Percentiles rank a stretch among this genome's conserved stretches.
Evolutionary conservation across 1,140 invertebrate species (phyloP).

Genomic region (Aleiodes sp.): DNA sequence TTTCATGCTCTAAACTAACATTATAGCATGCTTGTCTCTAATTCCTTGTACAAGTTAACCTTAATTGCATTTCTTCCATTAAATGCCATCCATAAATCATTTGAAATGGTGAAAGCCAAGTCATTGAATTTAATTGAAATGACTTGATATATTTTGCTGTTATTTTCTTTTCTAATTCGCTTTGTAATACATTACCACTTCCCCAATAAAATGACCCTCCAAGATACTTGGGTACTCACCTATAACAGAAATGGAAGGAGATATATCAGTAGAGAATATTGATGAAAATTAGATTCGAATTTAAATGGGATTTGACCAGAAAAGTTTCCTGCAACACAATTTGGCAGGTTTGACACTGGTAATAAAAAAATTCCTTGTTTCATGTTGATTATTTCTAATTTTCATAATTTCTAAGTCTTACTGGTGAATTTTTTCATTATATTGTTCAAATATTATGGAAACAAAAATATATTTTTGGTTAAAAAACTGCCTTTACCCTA

Average conservation of each 20-base stretch:
- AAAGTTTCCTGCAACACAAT: too few relatives aligned
- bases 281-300: background rate
- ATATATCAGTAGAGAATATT: background rate
- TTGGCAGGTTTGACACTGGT: too few relatives aligned
- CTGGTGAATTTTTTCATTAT: too few relatives aligned
- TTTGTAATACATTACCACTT: constrained; percentile 8
- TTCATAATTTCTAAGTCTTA: too few relatives aligned
- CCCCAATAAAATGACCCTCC: background rate
- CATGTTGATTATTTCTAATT: too few relatives aligned
- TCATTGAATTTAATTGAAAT: constrained; percentile 17
- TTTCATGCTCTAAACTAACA: constrained; percentile 8
- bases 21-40: constrained; percentile 16
- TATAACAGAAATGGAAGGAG: constrained; percentile 44
- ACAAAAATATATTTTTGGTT: too few relatives aligned
- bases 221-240: constrained; percentile 45
- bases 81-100: constrained; percentile 17
- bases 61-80: constrained; percentile 20
- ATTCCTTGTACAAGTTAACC: constrained; percentile 19
- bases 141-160: background rate
- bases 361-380: too few relatives aligned
- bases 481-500: too few relatives aligned
- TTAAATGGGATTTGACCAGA: background rate
- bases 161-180: background rate
- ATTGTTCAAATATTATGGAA: too few relatives aligned
- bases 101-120: constrained; percentile 10